These are phyloP conservation scores for Chymomyza caudatula DNA, from an alignment of 2,888 invertebrate genomes.

Conservation along the genomic window DNA sequence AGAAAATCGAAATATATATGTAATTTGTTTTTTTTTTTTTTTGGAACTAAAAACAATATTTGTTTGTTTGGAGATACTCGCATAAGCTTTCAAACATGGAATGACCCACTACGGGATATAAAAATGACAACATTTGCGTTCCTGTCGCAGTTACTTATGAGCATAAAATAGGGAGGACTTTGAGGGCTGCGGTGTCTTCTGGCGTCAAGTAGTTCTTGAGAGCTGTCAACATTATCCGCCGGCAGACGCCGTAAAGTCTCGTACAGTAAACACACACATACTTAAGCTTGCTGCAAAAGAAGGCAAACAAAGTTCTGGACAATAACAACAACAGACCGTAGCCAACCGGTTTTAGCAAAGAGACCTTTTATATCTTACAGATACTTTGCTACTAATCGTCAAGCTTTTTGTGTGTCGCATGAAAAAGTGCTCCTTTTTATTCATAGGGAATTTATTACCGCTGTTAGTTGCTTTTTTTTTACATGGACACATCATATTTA, in stretches of 20 bases:
- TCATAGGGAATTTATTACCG: constrained; percentile 66
- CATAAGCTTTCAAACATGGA: neutral
- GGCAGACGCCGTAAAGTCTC: constrained; percentile 68
- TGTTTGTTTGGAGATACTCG: too few relatives aligned
- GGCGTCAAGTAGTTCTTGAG: neutral
- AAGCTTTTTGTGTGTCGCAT: constrained; percentile 10
- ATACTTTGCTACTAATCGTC: constrained; percentile 26
- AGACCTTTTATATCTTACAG: constrained; percentile 17
- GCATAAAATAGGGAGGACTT: neutral
- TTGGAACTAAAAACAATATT: too few relatives aligned
- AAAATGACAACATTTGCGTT: neutral
- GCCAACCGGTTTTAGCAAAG: constrained; percentile 13
- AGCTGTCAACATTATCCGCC: constrained; percentile 1
- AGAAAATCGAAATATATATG: too few relatives aligned
- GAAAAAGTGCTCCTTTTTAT: constrained; percentile 54
- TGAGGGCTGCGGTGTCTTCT: neutral
- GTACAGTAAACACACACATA: constrained; percentile 22
- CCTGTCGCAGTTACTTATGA: neutral
- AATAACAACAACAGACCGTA: constrained; percentile 10
- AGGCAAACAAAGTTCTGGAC: constrained; percentile 26
- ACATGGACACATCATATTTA: neutral
- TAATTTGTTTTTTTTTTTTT: too few relatives aligned
- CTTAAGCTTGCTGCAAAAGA: neutral
- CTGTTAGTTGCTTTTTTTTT: constrained; percentile 11
- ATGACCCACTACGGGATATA: neutral